Conservation (phyloP, 1,140 invertebrate genomes). For the Metopolophium dirhodum region DNA sequence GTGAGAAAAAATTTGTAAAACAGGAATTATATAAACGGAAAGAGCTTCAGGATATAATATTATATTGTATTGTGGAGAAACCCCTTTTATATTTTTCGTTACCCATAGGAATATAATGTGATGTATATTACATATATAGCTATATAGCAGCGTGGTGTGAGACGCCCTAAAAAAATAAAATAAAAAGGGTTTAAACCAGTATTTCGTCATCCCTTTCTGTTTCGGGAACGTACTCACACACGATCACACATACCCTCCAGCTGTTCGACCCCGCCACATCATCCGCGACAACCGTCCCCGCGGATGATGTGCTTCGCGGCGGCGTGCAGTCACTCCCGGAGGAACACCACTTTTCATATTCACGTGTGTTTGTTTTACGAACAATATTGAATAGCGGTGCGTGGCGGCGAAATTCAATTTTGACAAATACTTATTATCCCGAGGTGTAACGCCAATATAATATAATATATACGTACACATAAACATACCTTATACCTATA, state of each 20-base stretch:
- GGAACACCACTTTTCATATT: neutral
- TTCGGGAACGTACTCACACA: neutral
- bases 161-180: neutral
- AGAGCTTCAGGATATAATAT: neutral
- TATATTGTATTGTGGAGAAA: neutral
- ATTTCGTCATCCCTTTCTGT: constrained; percentile 11
- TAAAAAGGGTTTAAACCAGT: constrained; percentile 39
- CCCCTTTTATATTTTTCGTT: constrained; percentile 13
- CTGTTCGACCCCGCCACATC: neutral
- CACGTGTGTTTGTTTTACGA: neutral
- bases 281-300: neutral
- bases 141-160: neutral
- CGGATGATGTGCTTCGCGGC: neutral
- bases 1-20: constrained; percentile 22
- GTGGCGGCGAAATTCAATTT: neutral
- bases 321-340: neutral
- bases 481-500: neutral
- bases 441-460: neutral
- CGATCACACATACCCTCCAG: neutral
- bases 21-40: neutral
- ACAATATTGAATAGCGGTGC: neutral
- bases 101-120: neutral
- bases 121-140: neutral
- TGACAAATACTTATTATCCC: neutral
- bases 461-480: neutral